Percentiles rank a stretch among this genome's conserved stretches.
Conservation (phyloP, 1,140 invertebrate species). For the Triops longicaudatus region DNA sequence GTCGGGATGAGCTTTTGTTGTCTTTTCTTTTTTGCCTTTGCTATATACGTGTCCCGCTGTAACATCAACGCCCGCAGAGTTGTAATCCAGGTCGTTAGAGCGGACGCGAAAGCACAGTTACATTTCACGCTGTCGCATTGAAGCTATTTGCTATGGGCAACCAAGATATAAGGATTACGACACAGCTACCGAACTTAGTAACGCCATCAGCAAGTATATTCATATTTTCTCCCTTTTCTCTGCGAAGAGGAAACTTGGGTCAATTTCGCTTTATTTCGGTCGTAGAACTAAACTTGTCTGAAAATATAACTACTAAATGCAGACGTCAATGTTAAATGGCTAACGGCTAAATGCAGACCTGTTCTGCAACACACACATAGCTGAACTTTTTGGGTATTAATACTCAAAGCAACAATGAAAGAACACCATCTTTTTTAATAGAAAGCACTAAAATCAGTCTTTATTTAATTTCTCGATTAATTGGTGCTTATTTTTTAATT, state of each 20-base stretch:
- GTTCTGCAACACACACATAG: too few species aligned
- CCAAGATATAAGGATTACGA: not conserved
- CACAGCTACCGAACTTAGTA: not conserved
- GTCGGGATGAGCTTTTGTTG: not conserved
- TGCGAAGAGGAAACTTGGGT: not conserved
- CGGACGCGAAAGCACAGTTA: not conserved
- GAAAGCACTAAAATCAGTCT: too few species aligned
- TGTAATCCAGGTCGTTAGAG: slow-evolving; percentile 7
- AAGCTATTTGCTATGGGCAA: not conserved
- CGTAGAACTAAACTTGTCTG: too few species aligned
- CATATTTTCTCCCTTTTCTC: not conserved
- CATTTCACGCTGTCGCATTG: not conserved
- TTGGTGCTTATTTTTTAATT: too few species aligned
- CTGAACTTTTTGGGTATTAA: too few species aligned
- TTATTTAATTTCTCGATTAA: too few species aligned
- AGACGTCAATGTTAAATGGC: too few species aligned
- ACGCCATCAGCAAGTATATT: not conserved
- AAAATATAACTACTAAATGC: too few species aligned
- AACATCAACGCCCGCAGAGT: not conserved
- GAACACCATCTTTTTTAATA: not conserved
- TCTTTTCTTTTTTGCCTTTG: not conserved
- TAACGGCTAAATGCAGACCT: too few species aligned
- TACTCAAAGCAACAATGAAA: not conserved
- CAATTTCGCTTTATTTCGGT: too few species aligned
- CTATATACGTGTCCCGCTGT: not conserved